Evolutionary conservation across 2,888 invertebrate species (phyloP).

Genomic region (Norana najaformis): DNA sequence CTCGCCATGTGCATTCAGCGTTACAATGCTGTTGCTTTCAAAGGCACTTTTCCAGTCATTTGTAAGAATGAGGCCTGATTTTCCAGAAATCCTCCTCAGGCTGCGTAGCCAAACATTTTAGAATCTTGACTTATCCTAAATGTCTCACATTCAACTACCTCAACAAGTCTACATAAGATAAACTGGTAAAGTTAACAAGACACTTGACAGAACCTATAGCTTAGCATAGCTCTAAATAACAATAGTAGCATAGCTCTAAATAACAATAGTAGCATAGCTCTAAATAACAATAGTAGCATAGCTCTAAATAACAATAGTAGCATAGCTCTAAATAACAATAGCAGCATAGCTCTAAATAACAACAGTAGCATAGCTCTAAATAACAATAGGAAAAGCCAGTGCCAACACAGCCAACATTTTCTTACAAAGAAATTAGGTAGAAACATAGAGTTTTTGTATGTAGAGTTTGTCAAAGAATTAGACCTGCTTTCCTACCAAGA

Average conservation of each 20-base stretch:
- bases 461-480: not conserved
- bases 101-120: too few relatives aligned
- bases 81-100: too few relatives aligned
- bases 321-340: not conserved
- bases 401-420: not conserved
- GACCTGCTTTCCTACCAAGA: slow-evolving; percentile 48
- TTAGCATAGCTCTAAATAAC: not conserved
- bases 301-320: not conserved
- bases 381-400: not conserved
- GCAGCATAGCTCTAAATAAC: not conserved
- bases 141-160: too few relatives aligned
- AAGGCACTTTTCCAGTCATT: too few relatives aligned
- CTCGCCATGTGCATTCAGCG: too few relatives aligned
- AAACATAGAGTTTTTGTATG: not conserved
- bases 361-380: not conserved
- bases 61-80: too few relatives aligned
- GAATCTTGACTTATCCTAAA: too few relatives aligned
- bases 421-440: not conserved
- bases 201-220: not conserved
- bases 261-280: not conserved
- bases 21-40: too few relatives aligned
- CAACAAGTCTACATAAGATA: too few relatives aligned
- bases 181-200: not conserved
- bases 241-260: not conserved
- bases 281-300: not conserved